phyloP scores from a whole-genome alignment of 2,797 vertebrate genomes.

The Ammospiza maritima region DNA sequence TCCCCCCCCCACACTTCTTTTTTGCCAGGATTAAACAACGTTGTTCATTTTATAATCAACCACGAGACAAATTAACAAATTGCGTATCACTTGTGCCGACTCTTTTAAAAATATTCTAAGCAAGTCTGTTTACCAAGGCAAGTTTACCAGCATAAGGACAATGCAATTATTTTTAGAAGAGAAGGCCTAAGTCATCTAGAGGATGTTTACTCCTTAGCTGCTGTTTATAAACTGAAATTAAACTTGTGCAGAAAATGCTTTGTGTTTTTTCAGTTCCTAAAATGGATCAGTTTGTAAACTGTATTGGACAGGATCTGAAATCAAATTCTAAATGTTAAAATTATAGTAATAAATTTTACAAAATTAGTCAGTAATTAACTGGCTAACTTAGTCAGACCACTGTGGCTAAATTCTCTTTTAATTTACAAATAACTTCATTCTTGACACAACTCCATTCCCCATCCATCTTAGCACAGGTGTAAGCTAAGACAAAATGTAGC shows the following conservation, averaged over 20 bases:
- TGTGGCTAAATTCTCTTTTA: constrained; percentile 24
- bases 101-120: constrained; percentile 37
- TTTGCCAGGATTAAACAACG: constrained; percentile 70
- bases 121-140: constrained; percentile 27
- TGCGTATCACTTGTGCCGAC: background rate
- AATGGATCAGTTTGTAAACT: background rate
- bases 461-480: constrained; percentile 52
- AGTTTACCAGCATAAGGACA: background rate
- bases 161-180: constrained; percentile 15
- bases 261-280: background rate
- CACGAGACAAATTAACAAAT: constrained; percentile 63
- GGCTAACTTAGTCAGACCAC: constrained; percentile 29
- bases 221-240: constrained; percentile 72
- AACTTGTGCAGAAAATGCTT: constrained; percentile 42
- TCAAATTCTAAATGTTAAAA: constrained; percentile 8
- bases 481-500: constrained; percentile 16
- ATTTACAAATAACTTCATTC: constrained; percentile 32
- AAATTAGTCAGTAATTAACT: constrained; percentile 58
- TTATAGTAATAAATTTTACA: constrained; percentile 11
- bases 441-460: constrained; percentile 48
- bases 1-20: background rate
- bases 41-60: constrained; percentile 69
- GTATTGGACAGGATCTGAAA: background rate
- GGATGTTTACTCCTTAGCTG: constrained; percentile 48
- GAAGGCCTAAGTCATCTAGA: constrained; percentile 31